Evolutionary conservation across 2,888 invertebrate genomes (phyloP), one percentile per base, ranked within the genome.

Genomic region (Nymphalis c-album): DNA sequence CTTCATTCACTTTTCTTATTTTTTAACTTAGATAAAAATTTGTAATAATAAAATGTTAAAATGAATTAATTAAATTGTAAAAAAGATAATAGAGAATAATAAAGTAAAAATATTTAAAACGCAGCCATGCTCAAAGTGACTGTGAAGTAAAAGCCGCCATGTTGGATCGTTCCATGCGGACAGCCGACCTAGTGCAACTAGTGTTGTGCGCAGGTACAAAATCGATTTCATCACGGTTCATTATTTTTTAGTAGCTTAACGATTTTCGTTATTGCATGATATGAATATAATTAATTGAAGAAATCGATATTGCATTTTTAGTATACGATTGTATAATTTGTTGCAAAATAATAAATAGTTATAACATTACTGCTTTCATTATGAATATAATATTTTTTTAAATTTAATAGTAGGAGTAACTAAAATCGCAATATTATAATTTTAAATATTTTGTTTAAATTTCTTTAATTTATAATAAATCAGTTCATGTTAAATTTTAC

Each of bases 61-160:
- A 78, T 79, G 78, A 74, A 74, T 79, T 71, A 75, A 80, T 78
- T 77, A 74, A 76, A 71, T 69, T 76, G 77, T 80, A 81, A 79
- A 82, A 86, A 86, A 80, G 73, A 76, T n/a, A n/a, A n/a, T 75
- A 80, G 79, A 78, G 76, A 72, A 58, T 70, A 55, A 79, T 83
- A 83, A 79, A 79, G 77, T 83, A 82, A 81, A 88, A 83, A 82
- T 80, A 79, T 80, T 83, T 83, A 85, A 80, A 84, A 81, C 81
- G 80, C 82, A 84, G 85, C 84, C 86, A 90, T 85, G 80, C 84
- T 84, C 86, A 82, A 78, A 83, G 81, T 84, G 87, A 86, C 85
- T 88, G 85, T 86, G 85, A 87, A 87, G 84, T 86, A 83, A 85
- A 86, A 85, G 82, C 85, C 87, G 91, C 91, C 91, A 91, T 91